Base-by-base conservation (phyloP, 2,113 vertebrate species). In the Trichechus manatus region DNA sequence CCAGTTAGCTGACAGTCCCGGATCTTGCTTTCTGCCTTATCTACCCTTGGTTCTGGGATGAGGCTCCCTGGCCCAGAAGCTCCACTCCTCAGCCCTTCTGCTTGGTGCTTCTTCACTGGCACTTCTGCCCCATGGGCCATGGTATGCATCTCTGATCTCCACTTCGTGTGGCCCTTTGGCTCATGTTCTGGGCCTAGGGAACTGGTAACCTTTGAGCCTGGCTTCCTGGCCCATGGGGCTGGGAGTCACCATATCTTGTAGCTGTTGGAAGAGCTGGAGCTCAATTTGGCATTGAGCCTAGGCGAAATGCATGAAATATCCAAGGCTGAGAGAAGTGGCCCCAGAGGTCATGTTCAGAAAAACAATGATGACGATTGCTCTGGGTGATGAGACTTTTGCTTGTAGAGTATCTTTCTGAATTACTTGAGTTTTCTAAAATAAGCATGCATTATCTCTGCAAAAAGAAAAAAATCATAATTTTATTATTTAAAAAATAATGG, bases 341-440 rank as follows among this genome's bases (percentile, higher is more conserved):
- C 27, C 27, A 23, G 50, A 10, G 29, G 27, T 9, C 68, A 42
- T 1, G 5, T 6, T 59, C 36, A 9, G 39, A 68, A 68, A 44
- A 74, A 61, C 1, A 9, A 23, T 20, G 10, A 33, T 33, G 78
- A 13, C 6, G 3, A n/a, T 64, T 68, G 31, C 68, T 85, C 23
- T 59, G 68, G 50, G n/a, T 8, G 56, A 27, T 8, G 9, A 8
- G 31, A 4, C 3, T 39, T 83, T 9, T 39, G 36, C 80, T 74
- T 74, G n/a, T 23, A 56, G 79, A 89, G 4, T 17, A 25, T 39
- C 70, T 89, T 79, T 56, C 82, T 33, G 64, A 96, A 59, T 42
- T 36, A 29, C n/a, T 91, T n/a, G 75, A 53, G n/a, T 56, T 89
- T 94, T 79, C 95, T 83, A 68, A 95, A 84, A 44, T 36, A 80